Base-by-base conservation (phyloP, 64 coral and sea anemone species). In the Pachyseris speciosa region DNA sequence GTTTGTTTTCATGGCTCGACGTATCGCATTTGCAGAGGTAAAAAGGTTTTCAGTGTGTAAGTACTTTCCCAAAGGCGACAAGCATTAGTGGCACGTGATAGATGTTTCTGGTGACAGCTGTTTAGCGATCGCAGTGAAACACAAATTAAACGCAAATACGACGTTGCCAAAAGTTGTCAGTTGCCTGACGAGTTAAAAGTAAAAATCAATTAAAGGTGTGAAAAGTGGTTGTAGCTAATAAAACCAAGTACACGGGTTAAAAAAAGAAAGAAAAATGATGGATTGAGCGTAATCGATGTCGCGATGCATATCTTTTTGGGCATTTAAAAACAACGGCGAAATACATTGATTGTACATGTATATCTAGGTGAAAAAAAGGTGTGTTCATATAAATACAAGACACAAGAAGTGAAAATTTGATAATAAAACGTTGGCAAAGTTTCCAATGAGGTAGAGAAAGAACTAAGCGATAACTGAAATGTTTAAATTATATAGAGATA, bases 91-190 rank as follows among this genome's bases (percentile, higher is more conserved):
- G 26, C 9, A 22, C 19, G 29, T 22, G 55, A 61, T 59, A 81
- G 37, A 20, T 74, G 26, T 74, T 60, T 22, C 13, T 15, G 33
- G 4, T 19, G 55, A 81, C 77, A 61, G 77, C 52, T 81, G 77
- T 61, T 60, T 50, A 57, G 12, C 55, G 16, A 51, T 39, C 2
- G 19, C 19, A 81, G 20, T 37, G 7, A 37, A 61, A 57, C 32
- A 38, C 2, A 38, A 38, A 70, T 39, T 26, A 61, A 81, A 63
- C 22, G 77, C 77, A 81, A 81, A 81, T 33, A 81, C 32, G 12
- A 26, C 29, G 19, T 61, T 40, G 52, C 39, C 30, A 81, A 53
- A 81, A 81, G 32, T 9, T 81, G 50, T 57, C 75, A 79, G n/a
- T 39, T 28, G 24, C 72, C 44, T 25, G 9, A 28, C 39, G 13